These are phyloP conservation scores for Pangasius krempfi DNA, from an alignment of 2,797 vertebrate species.

Conservation along the genomic window DNA sequence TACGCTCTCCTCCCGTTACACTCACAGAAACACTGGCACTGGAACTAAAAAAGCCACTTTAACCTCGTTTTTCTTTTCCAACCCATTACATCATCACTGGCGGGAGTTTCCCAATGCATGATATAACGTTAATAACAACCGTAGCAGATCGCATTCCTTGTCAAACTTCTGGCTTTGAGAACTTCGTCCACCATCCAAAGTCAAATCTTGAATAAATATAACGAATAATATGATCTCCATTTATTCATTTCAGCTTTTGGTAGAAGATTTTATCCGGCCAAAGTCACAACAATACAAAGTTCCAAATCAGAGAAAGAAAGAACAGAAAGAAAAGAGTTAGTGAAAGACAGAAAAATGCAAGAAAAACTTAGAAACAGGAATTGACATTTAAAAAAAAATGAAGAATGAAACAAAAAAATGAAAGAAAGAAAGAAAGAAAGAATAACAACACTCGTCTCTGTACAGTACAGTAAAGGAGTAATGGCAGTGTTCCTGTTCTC, in stretches of 20 bases:
- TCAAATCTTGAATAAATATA: too few relatives aligned
- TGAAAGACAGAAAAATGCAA: background rate
- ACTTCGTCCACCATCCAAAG: background rate
- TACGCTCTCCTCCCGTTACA: too few relatives aligned
- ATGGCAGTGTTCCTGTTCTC: background rate
- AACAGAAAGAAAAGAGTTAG: background rate
- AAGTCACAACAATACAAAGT: background rate
- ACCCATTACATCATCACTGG: slow-evolving; percentile 13
- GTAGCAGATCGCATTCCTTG: background rate
- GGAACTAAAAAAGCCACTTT: background rate
- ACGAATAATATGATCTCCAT: too few relatives aligned
- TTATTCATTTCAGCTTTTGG: background rate
- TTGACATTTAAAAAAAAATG: background rate
- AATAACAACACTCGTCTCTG: background rate
- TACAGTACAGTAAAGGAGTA: background rate
- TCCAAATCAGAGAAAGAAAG: background rate
- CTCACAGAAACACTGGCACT: background rate
- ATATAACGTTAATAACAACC: background rate
- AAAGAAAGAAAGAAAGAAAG: background rate
- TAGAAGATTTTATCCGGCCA: background rate
- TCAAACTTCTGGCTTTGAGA: background rate
- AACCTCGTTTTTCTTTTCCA: background rate
- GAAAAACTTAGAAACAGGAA: background rate
- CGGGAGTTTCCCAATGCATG: background rate
- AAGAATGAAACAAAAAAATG: background rate